Conservation (phyloP, 2,113 vertebrate species). For the Melanerpes formicivorus region DNA sequence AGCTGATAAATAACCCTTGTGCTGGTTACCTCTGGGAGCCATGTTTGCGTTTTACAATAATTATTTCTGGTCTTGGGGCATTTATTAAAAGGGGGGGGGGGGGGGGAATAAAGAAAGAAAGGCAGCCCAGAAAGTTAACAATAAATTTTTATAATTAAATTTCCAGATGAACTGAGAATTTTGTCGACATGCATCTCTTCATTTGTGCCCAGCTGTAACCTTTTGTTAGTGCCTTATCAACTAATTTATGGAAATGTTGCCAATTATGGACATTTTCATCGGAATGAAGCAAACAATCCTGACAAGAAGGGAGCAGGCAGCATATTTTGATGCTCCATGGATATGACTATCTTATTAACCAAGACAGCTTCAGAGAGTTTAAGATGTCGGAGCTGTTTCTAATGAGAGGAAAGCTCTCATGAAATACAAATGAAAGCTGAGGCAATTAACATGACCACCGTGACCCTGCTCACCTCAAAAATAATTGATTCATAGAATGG, state of each 20-base stretch:
- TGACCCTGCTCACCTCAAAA: background rate
- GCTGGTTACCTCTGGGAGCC: conserved; percentile 36
- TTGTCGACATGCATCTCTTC: conserved; percentile 25
- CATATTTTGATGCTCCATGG: background rate
- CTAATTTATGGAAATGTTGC: conserved; percentile 24
- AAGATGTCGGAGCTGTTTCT: background rate
- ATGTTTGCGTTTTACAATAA: conserved; percentile 58
- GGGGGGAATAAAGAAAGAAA: background rate
- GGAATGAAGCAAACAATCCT: background rate
- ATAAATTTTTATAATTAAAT: conserved; percentile 70
- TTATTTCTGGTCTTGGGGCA: conserved; percentile 60
- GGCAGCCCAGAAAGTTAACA: conserved; percentile 28
- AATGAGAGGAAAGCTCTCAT: background rate
- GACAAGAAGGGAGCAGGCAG: background rate
- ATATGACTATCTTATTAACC: background rate
- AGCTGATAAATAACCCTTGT: conserved; percentile 67
- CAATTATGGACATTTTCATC: conserved; percentile 11
- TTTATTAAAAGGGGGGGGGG: background rate
- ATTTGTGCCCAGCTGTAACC: conserved; percentile 10
- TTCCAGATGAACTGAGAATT: conserved; percentile 51
- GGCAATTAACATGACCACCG: background rate
- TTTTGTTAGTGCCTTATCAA: background rate
- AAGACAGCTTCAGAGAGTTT: background rate
- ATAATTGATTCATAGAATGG: too few species aligned
- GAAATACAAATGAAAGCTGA: background rate